Percentiles rank a stretch among this genome's conserved stretches.
Evolutionary conservation across 2,113 vertebrate species (phyloP).

Genomic region (Odocoileus virginianus): DNA sequence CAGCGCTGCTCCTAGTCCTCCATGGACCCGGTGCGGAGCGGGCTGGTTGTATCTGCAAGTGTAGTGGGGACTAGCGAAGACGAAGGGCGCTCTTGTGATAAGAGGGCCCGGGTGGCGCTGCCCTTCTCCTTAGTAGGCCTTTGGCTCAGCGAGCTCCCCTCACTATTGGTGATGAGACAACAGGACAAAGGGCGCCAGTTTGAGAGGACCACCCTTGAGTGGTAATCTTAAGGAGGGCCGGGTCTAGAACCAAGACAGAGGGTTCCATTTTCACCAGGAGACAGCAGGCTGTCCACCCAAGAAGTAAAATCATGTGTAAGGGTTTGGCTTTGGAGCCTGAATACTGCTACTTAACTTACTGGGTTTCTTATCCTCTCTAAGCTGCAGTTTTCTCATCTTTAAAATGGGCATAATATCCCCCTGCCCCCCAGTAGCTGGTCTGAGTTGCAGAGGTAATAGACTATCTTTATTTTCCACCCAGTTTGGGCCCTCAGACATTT

Average conservation of each 20-base stretch:
- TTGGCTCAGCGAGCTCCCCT: not conserved
- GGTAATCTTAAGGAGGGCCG: not conserved
- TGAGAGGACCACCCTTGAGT: not conserved
- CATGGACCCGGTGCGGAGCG: not conserved
- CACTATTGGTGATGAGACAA: too few species aligned
- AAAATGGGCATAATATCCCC: not conserved
- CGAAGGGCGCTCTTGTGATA: fast-evolving
- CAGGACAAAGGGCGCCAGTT: fast-evolving
- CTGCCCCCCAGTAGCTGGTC: not conserved
- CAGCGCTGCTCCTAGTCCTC: fast-evolving
- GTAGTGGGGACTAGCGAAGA: fast-evolving
- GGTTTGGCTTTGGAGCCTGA: not conserved
- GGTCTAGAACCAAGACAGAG: not conserved
- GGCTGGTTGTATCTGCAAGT: too few species aligned
- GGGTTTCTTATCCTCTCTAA: not conserved
- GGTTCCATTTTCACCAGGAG: not conserved
- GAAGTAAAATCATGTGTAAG: not conserved
- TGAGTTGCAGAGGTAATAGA: not conserved
- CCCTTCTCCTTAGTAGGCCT: not conserved
- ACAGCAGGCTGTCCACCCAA: not conserved
- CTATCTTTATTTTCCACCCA: not conserved
- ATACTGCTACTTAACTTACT: not conserved
- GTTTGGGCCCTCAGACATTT: not conserved
- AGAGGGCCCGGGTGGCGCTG: fast-evolving
- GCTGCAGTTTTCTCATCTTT: not conserved